Percentiles rank a stretch among this genome's conserved stretches.
Evolutionary conservation across 2,888 invertebrate species (phyloP).

Genomic region (Troides oblongomaculatus): DNA sequence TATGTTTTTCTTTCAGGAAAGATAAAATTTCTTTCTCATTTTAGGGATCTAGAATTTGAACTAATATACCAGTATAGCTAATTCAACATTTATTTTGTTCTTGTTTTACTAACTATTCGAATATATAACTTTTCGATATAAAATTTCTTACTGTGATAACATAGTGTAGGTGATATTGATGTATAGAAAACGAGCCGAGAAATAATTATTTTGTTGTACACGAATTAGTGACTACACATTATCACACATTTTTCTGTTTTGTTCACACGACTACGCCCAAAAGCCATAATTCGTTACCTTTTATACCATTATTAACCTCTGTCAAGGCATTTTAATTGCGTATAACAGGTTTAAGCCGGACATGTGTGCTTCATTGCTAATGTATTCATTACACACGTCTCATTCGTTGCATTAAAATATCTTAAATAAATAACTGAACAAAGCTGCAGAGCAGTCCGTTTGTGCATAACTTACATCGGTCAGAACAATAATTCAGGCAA

Average conservation of each 20-base stretch:
- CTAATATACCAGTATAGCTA: no score
- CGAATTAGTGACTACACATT: not conserved
- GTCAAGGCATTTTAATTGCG: constrained; percentile 59
- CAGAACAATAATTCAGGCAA: constrained; percentile 71
- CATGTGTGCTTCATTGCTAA: constrained; percentile 66
- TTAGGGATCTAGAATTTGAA: no score
- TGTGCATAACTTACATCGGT: constrained; percentile 63
- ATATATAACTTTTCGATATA: no score
- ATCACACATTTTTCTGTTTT: not conserved
- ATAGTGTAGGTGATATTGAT: no score
- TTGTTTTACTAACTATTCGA: no score
- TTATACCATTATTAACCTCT: constrained; percentile 59
- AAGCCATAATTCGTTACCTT: constrained; percentile 18
- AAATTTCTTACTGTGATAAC: no score
- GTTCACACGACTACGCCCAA: constrained; percentile 29
- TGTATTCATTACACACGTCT: constrained; percentile 75
- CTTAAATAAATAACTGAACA: constrained; percentile 71
- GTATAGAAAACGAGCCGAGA: no score
- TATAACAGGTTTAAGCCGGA: constrained; percentile 56
- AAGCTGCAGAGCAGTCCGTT: constrained; percentile 53
- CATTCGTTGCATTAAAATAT: constrained; percentile 72
- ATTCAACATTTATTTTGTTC: no score
- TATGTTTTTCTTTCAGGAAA: no score
- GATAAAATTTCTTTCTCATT: no score
- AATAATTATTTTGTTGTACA: no score